Conservation (phyloP, 2,888 invertebrate genomes). For the Hypomecis atomaria region DNA sequence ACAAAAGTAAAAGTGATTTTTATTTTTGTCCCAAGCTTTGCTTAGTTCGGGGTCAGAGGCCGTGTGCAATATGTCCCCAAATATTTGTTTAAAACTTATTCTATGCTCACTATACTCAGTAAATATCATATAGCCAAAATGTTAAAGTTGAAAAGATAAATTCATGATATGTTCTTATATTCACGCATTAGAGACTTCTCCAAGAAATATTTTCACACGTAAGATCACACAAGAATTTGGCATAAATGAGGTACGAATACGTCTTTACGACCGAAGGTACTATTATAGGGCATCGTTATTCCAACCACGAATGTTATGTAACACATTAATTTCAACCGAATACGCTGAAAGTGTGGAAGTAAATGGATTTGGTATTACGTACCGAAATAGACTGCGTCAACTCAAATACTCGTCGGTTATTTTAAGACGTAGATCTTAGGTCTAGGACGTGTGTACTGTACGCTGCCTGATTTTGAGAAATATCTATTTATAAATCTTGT, state of each 20-base stretch:
- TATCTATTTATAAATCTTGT: too few species aligned
- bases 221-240: conserved; percentile 31
- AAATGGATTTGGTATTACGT: conserved; percentile 7
- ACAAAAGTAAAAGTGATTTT: too few species aligned
- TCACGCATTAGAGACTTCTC: background rate
- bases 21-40: too few species aligned
- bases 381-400: background rate
- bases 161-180: background rate
- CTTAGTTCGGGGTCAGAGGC: too few species aligned
- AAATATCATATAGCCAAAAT: too few species aligned
- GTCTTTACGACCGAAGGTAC: conserved; percentile 27
- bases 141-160: background rate
- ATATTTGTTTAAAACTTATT: too few species aligned
- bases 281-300: conserved; percentile 21
- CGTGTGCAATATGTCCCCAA: too few species aligned
- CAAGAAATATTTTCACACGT: conserved; percentile 14
- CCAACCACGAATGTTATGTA: conserved; percentile 27
- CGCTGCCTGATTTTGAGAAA: too few species aligned
- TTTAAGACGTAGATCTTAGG: background rate
- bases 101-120: too few species aligned
- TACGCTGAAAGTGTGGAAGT: conserved; percentile 8
- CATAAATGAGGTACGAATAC: conserved; percentile 24
- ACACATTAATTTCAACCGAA: conserved; percentile 27
- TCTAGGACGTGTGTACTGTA: too few species aligned
- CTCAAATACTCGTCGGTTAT: background rate